phyloP scores from a whole-genome alignment of 1,140 invertebrate species.

The Panonychus citri region DNA sequence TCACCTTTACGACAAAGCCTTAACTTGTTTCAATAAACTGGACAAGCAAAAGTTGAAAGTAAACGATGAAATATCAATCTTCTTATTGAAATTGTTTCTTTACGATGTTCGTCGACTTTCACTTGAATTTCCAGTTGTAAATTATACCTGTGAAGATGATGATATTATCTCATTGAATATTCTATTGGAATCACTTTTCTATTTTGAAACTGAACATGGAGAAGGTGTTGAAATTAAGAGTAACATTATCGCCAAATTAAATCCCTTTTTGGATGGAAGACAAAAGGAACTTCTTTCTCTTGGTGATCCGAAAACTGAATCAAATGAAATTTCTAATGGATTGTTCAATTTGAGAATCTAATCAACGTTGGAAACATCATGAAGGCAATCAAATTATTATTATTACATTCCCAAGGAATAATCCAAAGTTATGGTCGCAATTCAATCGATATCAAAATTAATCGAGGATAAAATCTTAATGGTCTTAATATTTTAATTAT shows the following conservation, averaged over 20 bases:
- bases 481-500: too few species aligned
- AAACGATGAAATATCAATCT: conserved; percentile 7
- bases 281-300: not conserved
- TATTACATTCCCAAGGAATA: too few species aligned
- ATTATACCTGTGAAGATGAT: conserved; percentile 1
- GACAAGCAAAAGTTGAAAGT: not conserved
- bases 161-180: conserved; percentile 1
- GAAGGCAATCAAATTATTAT: too few species aligned
- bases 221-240: not conserved
- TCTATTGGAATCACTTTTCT: conserved; percentile 3
- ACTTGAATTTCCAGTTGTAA: conserved; percentile 4
- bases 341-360: too few species aligned
- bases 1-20: conserved; percentile 1
- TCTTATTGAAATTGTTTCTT: conserved; percentile 5
- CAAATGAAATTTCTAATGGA: too few species aligned
- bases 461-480: too few species aligned
- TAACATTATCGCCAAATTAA: not conserved
- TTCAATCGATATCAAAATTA: too few species aligned
- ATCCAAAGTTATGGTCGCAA: too few species aligned
- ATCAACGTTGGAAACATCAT: too few species aligned
- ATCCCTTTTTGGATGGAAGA: not conserved
- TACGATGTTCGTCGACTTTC: conserved; percentile 8
- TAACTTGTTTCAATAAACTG: conserved; percentile 2
- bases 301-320: too few species aligned
- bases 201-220: not conserved